phyloP scores from a whole-genome alignment of 2,797 vertebrate species.

The Hybognathus amarus region DNA sequence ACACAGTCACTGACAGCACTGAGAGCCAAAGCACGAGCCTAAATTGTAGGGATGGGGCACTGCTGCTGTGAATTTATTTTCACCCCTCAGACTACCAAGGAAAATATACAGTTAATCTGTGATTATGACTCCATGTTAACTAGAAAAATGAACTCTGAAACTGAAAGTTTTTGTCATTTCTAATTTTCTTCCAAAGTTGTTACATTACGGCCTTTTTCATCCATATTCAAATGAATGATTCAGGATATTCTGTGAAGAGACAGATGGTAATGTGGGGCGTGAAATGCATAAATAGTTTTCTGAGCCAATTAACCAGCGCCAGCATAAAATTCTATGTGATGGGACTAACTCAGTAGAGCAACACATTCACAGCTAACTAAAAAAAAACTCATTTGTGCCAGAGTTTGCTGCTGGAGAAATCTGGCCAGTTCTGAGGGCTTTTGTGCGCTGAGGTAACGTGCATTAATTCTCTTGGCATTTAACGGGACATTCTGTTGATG shows the following conservation, averaged over 20 bases:
- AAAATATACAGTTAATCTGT: conserved; percentile 4
- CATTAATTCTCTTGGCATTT: conserved; percentile 33
- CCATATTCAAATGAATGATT: conserved; percentile 41
- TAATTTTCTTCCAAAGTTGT: conserved; percentile 17
- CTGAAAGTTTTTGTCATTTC: background rate
- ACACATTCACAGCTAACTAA: background rate
- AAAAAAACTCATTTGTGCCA: background rate
- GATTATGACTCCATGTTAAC: conserved; percentile 19
- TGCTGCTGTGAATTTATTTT: conserved; percentile 1
- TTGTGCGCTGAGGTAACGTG: background rate
- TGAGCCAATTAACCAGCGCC: conserved; percentile 50
- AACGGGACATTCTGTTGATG: conserved; percentile 1
- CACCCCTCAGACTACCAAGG: conserved; percentile 3
- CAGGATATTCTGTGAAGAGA: conserved; percentile 32
- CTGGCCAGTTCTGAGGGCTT: conserved; percentile 17
- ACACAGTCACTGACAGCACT: background rate
- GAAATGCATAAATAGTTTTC: conserved; percentile 50
- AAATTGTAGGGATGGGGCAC: background rate
- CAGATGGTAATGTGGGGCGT: conserved; percentile 28
- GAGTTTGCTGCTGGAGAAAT: background rate
- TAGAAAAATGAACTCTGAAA: background rate
- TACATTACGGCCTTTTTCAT: conserved; percentile 41
- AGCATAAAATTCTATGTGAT: conserved; percentile 42
- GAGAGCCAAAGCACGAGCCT: background rate
- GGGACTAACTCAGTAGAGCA: conserved; percentile 10